These are phyloP conservation scores for Megalops atlanticus DNA, from an alignment of 2,113 vertebrate genomes.

Conservation along the genomic window DNA sequence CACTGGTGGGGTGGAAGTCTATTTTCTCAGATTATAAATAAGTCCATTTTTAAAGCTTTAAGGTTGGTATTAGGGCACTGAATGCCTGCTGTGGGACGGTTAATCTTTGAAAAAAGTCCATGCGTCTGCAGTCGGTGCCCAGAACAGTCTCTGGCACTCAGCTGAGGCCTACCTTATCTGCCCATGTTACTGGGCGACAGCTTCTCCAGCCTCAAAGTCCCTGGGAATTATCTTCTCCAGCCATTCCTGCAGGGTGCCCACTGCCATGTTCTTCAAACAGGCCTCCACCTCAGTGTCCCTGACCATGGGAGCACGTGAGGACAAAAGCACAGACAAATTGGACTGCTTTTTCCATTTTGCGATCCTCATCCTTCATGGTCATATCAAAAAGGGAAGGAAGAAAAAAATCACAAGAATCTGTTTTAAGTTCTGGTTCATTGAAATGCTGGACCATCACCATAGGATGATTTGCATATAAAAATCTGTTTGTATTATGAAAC, in stretches of 20 bases:
- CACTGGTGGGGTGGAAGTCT: neutral
- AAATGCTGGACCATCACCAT: neutral
- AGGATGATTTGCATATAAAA: neutral
- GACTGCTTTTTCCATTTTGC: conserved; percentile 29
- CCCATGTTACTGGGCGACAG: conserved; percentile 26
- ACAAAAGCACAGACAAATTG: conserved; percentile 46
- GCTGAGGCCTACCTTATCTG: conserved; percentile 50
- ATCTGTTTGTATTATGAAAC: neutral
- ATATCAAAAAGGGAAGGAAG: neutral
- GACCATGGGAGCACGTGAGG: conserved; percentile 37
- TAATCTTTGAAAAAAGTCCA: conserved; percentile 44
- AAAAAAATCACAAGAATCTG: neutral
- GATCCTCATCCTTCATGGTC: neutral
- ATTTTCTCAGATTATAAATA: conserved; percentile 29
- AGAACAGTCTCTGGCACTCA: conserved; percentile 46
- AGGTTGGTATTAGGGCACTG: conserved; percentile 34
- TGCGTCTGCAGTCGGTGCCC: conserved; percentile 25
- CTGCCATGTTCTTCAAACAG: conserved; percentile 8
- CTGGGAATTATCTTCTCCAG: conserved; percentile 48
- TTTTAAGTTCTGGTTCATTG: neutral
- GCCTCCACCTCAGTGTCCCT: conserved; percentile 2
- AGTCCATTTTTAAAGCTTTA: conserved; percentile 28
- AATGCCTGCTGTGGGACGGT: conserved; percentile 38
- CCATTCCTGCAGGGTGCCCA: conserved; percentile 34
- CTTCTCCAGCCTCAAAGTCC: conserved; percentile 32